A percentile compares a stretch with the other conserved stretches of the same genome.
These are phyloP conservation scores for Trinectes maculatus DNA, from an alignment of 2,113 vertebrate genomes.

Conservation along the genomic window DNA sequence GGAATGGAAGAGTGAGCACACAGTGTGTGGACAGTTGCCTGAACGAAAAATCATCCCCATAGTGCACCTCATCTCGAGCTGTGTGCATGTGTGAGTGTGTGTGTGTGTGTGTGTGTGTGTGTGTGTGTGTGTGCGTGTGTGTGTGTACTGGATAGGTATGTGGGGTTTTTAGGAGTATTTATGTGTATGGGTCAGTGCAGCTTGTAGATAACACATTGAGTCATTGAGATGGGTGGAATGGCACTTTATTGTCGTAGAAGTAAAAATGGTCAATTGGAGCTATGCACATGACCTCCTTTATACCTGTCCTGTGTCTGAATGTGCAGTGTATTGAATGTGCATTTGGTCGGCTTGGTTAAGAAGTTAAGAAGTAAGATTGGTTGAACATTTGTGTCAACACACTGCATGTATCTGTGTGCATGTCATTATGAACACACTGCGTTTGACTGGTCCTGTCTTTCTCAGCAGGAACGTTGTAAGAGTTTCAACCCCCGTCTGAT, in stretches of 20 bases:
- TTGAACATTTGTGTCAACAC: slow-evolving; percentile 38
- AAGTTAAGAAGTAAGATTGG: slow-evolving; percentile 15
- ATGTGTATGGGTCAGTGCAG: slow-evolving; percentile 19
- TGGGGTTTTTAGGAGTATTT: slow-evolving; percentile 14
- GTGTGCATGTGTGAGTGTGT: not conserved
- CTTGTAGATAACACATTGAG: not conserved
- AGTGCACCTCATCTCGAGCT: no score
- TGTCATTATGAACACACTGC: slow-evolving; percentile 35
- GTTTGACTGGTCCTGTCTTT: slow-evolving; percentile 2
- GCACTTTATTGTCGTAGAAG: not conserved
- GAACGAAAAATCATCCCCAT: slow-evolving; percentile 47
- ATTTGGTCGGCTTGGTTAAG: slow-evolving; percentile 29
- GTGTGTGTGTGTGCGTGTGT: no score
- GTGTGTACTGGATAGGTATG: not conserved
- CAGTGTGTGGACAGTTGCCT: slow-evolving; percentile 30
- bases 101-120: not conserved
- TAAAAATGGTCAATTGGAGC: slow-evolving; percentile 16
- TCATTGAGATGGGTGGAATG: slow-evolving; percentile 10
- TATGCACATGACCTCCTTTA: not conserved
- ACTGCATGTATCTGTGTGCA: slow-evolving; percentile 7
- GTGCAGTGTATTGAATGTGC: slow-evolving; percentile 25
- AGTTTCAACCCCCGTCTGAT: slow-evolving; percentile 35
- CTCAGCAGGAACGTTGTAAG: slow-evolving; percentile 28
- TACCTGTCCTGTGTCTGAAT: slow-evolving; percentile 9
- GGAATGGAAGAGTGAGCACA: slow-evolving; percentile 40